Base-by-base conservation (phyloP, 2,113 vertebrate genomes). In the Dicentrarchus labrax region DNA sequence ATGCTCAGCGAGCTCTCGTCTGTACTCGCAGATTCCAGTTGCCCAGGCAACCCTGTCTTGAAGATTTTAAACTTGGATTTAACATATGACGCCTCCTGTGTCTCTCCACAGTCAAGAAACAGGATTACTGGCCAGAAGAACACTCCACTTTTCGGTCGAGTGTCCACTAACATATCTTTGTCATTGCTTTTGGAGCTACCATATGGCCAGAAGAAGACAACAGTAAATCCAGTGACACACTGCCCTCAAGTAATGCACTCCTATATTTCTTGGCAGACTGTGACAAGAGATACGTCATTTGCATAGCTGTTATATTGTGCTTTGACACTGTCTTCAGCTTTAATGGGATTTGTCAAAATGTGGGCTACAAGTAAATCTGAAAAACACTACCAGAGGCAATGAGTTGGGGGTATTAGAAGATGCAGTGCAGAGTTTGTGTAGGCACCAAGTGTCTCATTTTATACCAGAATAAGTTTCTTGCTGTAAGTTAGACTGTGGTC, bases 311-410 rank as follows among this genome's bases (percentile, higher is more conserved):
- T 88, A 88, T 85, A 85, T 77, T 80, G 90, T 86, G 89, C 83
- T 88, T 88, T 89, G 76, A 92, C 88, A 87, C 76, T 87, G 88
- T 92, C 90, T 90, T 89, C 83, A 87, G 78, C 86, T 90, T 93
- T 89, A 94, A 94, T 91, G 86, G 88, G 89, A 95, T 94, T 95
- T 94, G 88, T 83, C 69, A 89, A 92, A 89, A 92, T 91, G 80
- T 92, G 91, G 92, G 91, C 88, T 91, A 93, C 48, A 48, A 93
- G 88, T 82, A 91, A 92, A 94, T 93, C 78, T 80, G 61, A 73
- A 77, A 80, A 87, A 78, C 66, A 80, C 57, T 8, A 80, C 83
- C 64, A 54, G 72, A 85, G 78, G 81, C 82, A 77, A 65, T 62
- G 68, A 82, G 70, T 76, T 76, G n/a, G 59, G 6, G 43, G 73